Evolutionary conservation across 2,888 invertebrate species (phyloP), one percentile per base, ranked within the genome.

Genomic region (Orthosia gracilis): DNA sequence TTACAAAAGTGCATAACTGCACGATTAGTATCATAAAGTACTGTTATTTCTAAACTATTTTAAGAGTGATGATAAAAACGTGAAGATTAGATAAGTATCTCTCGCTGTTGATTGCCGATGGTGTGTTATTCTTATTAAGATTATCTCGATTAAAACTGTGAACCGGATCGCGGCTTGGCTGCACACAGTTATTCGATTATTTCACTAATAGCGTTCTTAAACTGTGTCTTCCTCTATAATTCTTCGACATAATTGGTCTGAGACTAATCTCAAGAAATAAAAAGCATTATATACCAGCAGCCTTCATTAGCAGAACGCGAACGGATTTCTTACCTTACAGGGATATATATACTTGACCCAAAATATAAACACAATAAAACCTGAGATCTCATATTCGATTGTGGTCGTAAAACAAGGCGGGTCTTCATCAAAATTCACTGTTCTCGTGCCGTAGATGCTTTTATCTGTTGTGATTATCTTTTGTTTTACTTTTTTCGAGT

Each of bases 61-160:
- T 76, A 80, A 81, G 73, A 84, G 69, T 70, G 66, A 80, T 67
- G 81, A 86, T 86, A 84, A 85, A 82, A 82, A 76, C 47, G 62
- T 75, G 57, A 59, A 84, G 85, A 87, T 88, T 79, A 85, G 87
- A 88, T 90, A 85, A 86, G 76, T 80, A 87, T 85, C 82, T 82
- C 67, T 81, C 57, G 71, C 82, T 83, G 82, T 86, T 85, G 82
- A 87, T 86, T 87, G 81, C 84, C 80, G 84, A 89, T 87, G 87
- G 81, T 84, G 85, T 83, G 82, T 84, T 88, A 89, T 89, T 90
- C 89, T 84, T 87, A 89, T 89, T 90, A 89, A 84, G 87, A 90
- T 89, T 87, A 91, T 90, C 88, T 89, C 76, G 64, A 82, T 79
- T 76, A 79, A 84, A 88, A 85, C 82, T 76, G 58, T 58, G 58